Evolutionary conservation across 1,140 invertebrate genomes (phyloP).

Genomic region (Lucilia cuprina): DNA sequence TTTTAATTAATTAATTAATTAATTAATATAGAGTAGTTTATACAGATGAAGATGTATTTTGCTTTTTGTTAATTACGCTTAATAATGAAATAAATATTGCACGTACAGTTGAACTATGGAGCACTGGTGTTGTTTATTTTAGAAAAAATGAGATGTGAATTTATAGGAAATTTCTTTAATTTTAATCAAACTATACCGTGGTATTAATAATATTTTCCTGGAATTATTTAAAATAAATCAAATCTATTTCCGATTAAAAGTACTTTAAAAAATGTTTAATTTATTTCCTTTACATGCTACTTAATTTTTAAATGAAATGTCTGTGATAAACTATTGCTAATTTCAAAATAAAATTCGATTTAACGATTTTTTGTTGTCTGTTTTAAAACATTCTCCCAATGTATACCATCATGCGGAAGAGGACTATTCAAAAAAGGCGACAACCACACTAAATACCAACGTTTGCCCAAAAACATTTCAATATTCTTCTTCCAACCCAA

Average conservation of each 20-base stretch:
- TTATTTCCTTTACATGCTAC: background rate
- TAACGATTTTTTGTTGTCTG: slow-evolving; percentile 40
- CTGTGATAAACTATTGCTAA: background rate
- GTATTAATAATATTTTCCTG: no score
- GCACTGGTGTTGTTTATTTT: no score
- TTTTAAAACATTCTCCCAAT: slow-evolving; percentile 65
- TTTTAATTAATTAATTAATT: no score
- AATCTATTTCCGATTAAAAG: background rate
- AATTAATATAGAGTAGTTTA: background rate
- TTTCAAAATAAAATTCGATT: background rate
- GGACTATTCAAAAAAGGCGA: slow-evolving; percentile 80
- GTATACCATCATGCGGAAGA: slow-evolving; percentile 77
- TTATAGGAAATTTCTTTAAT: no score
- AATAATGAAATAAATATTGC: background rate
- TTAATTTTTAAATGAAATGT: background rate
- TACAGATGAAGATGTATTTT: background rate
- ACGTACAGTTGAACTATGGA: background rate
- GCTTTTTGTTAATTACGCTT: background rate
- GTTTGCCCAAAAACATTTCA: slow-evolving; percentile 73
- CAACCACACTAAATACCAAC: slow-evolving; percentile 78
- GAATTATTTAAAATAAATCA: no score
- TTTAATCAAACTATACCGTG: no score
- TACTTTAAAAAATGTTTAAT: background rate
- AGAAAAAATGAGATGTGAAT: no score
- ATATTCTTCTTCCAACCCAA: slow-evolving; percentile 76